Conservation (phyloP, 2,113 vertebrate species). For the Tautogolabrus adspersus region DNA sequence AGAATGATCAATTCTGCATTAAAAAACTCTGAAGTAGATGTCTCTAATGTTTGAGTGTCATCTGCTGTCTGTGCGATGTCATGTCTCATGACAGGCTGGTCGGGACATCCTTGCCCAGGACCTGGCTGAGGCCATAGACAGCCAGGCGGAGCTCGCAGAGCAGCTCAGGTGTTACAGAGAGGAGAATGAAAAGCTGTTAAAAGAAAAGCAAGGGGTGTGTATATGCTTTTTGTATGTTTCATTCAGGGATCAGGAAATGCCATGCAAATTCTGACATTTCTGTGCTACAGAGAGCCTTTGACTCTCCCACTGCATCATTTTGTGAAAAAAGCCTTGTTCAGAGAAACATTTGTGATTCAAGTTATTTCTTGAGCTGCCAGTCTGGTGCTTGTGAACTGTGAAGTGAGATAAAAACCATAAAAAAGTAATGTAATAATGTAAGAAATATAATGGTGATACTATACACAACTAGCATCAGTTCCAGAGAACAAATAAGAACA, state of each 20-base stretch:
- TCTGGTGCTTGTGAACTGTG: not conserved
- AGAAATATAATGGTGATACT: not conserved
- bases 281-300: not conserved
- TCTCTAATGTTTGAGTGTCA: not conserved
- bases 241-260: not conserved
- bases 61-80: not conserved
- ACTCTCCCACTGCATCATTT: not conserved
- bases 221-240: not conserved
- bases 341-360: not conserved
- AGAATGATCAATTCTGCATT: constrained; percentile 31
- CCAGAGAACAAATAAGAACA: not conserved
- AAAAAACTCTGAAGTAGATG: not conserved
- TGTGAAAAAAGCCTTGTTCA: not conserved
- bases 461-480: not conserved
- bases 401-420: too few relatives aligned
- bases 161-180: constrained; percentile 82
- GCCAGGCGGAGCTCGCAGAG: constrained; percentile 83
- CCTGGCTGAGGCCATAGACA: constrained; percentile 84
- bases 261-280: constrained; percentile 7
- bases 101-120: constrained; percentile 87
- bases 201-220: constrained; percentile 81
- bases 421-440: too few relatives aligned
- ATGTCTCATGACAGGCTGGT: constrained; percentile 58
- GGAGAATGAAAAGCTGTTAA: constrained; percentile 74
- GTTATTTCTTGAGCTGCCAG: not conserved